Base-by-base conservation (phyloP, 2,888 invertebrate species). In the Branchellion lobata region DNA sequence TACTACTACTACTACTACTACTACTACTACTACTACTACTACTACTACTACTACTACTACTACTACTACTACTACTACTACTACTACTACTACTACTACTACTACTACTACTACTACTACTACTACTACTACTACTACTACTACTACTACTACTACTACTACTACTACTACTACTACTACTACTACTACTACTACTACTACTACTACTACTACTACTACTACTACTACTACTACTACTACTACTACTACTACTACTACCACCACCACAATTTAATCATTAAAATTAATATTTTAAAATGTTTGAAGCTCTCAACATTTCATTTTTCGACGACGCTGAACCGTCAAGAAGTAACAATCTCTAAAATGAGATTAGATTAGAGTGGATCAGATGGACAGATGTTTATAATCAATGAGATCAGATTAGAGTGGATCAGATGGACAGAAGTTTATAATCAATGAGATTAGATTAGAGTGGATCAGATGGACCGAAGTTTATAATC, bases 131-230 rank as follows among this genome's bases (percentile, higher is more conserved):
- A 57, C 61, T n/a, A 57, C 61, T n/a, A 57, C 61, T n/a, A 57
- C 61, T 57, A 57, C 61, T 57, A 57, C 61, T 57, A 57, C 61
- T 57, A 57, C 61, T 57, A 57, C 61, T 57, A 57, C 61, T 57
- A 57, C 61, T 57, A 57, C 61, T 57, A n/a, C 61, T 57, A 57
- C 61, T 57, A 57, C 61, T 57, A 57, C 61, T 57, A 57, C 61
- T 57, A 57, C 61, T n/a, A 57, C 61, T 57, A 57, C 61, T 57
- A 57, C 61, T 57, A 57, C 61, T 57, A 57, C 61, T 57, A 57
- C 61, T 57, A 57, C 61, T 57, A 57, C 61, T 57, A 57, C 61
- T 57, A 57, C 61, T 57, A 57, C 61, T 57, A 57, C 61, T 57
- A 57, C 61, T 57, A 57, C 61, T 57, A 57, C 61, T 57, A 57